Percentiles rank a stretch among this genome's conserved stretches.
phyloP scores from a whole-genome alignment of 2,113 vertebrate genomes.

The Leuciscus idus region DNA sequence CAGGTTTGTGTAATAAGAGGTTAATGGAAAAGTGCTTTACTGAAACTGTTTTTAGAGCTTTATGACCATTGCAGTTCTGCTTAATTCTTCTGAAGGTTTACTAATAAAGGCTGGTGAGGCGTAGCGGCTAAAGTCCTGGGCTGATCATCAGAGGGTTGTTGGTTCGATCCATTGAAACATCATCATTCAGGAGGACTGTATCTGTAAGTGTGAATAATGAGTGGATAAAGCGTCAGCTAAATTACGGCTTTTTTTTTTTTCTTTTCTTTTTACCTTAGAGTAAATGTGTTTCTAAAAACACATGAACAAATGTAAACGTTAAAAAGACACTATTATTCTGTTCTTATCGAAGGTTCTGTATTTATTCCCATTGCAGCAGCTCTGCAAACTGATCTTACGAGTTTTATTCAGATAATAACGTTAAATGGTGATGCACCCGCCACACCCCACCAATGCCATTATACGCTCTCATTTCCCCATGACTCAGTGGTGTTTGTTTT shows the following conservation, averaged over 20 bases:
- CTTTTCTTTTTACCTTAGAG: not conserved
- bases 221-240: not conserved
- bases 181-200: not conserved
- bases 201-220: not conserved
- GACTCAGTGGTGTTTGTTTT: constrained; percentile 7
- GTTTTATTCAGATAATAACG: constrained; percentile 25
- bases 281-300: not conserved
- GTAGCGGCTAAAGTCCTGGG: not conserved
- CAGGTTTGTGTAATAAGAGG: constrained; percentile 11
- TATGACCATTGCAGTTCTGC: not conserved
- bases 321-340: not conserved
- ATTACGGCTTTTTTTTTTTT: not conserved
- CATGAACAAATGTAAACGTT: not conserved
- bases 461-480: not conserved
- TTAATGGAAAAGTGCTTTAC: not conserved
- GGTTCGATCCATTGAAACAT: not conserved
- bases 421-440: constrained; percentile 12
- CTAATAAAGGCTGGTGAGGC: not conserved
- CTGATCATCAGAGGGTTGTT: not conserved
- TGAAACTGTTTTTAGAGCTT: not conserved
- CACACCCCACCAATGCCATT: constrained; percentile 27
- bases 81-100: not conserved
- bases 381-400: not conserved
- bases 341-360: not conserved
- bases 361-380: not conserved